Conservation (phyloP, 2,888 invertebrate genomes). For the Oscheius sp. region DNA sequence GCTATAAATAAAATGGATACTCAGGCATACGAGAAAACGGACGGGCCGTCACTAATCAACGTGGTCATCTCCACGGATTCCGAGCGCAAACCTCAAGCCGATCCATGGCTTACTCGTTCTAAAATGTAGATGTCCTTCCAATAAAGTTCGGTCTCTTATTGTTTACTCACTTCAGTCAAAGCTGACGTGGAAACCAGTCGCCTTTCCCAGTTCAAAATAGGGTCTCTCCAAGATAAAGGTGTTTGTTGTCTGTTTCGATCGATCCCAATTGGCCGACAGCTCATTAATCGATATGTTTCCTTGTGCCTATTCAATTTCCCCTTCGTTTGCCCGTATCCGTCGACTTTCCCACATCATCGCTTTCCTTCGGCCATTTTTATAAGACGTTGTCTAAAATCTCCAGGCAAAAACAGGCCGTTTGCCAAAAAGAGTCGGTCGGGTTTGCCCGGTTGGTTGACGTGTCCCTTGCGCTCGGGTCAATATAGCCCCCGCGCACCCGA, state of each 20-base stretch:
- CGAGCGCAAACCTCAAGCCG: constrained; percentile 89
- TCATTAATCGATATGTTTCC: neutral
- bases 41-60: constrained; percentile 88
- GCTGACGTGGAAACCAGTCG: neutral
- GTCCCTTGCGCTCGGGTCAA: constrained; percentile 33
- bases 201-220: neutral
- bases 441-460: constrained; percentile 20
- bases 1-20: neutral
- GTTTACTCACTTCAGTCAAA: constrained; percentile 10
- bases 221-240: neutral
- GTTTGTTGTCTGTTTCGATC: neutral
- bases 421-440: constrained; percentile 27
- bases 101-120: constrained; percentile 91
- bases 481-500: constrained; percentile 18
- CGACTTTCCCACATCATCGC: too few species aligned
- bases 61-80: constrained; percentile 88
- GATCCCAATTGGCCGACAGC: neutral
- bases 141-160: neutral
- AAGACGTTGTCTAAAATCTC: too few species aligned
- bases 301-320: neutral
- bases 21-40: constrained; percentile 71
- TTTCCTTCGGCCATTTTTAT: too few species aligned
- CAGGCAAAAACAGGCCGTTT: neutral
- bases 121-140: constrained; percentile 76
- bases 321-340: neutral